Percentiles rank a stretch among this genome's conserved stretches.
Evolutionary conservation across 2,797 vertebrate species (phyloP).

Genomic region (Brachyrhaphis roseni): DNA sequence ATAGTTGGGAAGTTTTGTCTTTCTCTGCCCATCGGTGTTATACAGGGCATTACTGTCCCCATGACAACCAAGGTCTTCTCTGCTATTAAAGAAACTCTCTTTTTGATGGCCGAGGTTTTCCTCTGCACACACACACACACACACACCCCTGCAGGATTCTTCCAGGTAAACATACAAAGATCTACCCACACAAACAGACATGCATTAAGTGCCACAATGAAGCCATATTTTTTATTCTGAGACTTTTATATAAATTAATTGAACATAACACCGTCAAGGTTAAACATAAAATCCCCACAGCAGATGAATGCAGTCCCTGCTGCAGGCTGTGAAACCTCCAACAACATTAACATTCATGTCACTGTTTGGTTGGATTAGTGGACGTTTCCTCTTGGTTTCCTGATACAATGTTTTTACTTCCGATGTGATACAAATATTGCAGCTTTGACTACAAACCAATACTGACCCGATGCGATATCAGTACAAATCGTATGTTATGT

Average conservation of each 20-base stretch:
- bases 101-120: slow-evolving; percentile 53
- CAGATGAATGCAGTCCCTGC: neutral
- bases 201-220: neutral
- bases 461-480: too few species aligned
- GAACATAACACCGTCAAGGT: neutral
- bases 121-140: slow-evolving; percentile 14
- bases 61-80: slow-evolving; percentile 76
- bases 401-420: too few species aligned
- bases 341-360: neutral
- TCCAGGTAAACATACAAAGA: neutral
- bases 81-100: slow-evolving; percentile 61
- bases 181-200: neutral
- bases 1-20: neutral
- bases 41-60: slow-evolving; percentile 73
- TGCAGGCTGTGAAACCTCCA: neutral
- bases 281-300: neutral
- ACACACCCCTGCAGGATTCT: neutral
- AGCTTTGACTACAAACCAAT: too few species aligned
- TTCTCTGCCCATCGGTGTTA: slow-evolving; percentile 29
- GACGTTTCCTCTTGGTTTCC: too few species aligned
- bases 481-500: too few species aligned
- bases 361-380: neutral
- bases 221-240: slow-evolving; percentile 2
- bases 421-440: too few species aligned
- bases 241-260: slow-evolving; percentile 20